phyloP scores from a whole-genome alignment of 1,140 invertebrate species.

The Drosophila auraria region DNA sequence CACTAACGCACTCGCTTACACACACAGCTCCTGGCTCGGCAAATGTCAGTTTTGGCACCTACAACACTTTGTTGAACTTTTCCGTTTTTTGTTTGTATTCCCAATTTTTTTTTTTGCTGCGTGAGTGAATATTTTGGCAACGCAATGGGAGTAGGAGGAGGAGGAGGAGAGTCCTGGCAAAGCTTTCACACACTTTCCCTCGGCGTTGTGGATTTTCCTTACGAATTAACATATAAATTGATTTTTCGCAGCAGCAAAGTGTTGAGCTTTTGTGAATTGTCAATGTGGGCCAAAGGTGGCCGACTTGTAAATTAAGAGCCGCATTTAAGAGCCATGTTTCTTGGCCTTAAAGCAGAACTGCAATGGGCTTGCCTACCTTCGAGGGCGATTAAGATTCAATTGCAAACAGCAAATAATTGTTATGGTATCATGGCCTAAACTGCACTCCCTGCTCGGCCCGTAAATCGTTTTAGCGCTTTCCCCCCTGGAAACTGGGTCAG shows the following conservation, averaged over 20 bases:
- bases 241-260: conserved; percentile 70
- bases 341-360: conserved; percentile 7
- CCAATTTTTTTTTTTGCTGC: conserved; percentile 40
- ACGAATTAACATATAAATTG: conserved; percentile 84
- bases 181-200: conserved; percentile 53
- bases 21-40: conserved; percentile 44
- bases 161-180: conserved; percentile 6
- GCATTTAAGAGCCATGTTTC: conserved; percentile 14
- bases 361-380: conserved; percentile 8
- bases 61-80: conserved; percentile 62
- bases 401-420: conserved; percentile 32
- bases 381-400: conserved; percentile 33
- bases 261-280: conserved; percentile 65
- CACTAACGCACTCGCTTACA: conserved; percentile 11
- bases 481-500: conserved; percentile 63
- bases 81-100: conserved; percentile 29
- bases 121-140: conserved; percentile 67
- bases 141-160: neutral
- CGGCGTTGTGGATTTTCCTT: conserved; percentile 59
- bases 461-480: conserved; percentile 60
- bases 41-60: conserved; percentile 78
- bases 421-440: conserved; percentile 19
- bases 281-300: conserved; percentile 41
- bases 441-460: conserved; percentile 29
- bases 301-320: conserved; percentile 25